Base-by-base conservation (phyloP, 2,113 vertebrate genomes). In the Scalopus aquaticus region DNA sequence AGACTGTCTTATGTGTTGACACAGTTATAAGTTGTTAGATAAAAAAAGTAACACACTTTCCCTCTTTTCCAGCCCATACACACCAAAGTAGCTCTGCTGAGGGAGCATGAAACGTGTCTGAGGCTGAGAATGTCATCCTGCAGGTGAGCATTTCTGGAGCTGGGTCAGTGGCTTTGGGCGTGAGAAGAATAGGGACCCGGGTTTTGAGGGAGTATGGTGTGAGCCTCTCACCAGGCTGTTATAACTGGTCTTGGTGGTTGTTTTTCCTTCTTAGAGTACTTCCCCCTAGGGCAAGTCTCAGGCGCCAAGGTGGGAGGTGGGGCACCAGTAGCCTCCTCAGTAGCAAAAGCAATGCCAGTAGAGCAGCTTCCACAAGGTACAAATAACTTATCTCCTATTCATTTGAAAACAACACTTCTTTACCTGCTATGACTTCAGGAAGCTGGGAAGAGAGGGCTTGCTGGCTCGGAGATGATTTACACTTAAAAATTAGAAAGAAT, bases 1-100 rank as follows among this genome's bases (percentile, higher is more conserved):
- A 98, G 98, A 98, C 98, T 98, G 91, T 95, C 97, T 98, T 97
- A 98, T 97, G 98, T 98, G 98, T 98, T 98, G 98, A 98, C 98
- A 98, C 95, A 98, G 98, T 98, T 97, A 91, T 97, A 98, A 97
- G 97, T 96, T 98, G 98, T 98, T 98, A 97, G 97, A 97, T 98
- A 98, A 98, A 98, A 98, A 98, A 98, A 98, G 97, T 94, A 98
- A 98, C 98, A 97, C 96, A 97, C 97, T 98, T 95, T 97, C 94
- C 96, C 97, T 98, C 98, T 98, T 98, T 98, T 98, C 97, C 98
- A 98, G 98, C 96, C 98, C 95, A 96, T 96, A 98, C 90, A 97
- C 95, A 97, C 95, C 95, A 94, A 86, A 97, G 96, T 93, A 96
- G 67, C 67, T 93, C 85, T 51, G 42, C 69, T 51, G 49, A 67